These are phyloP conservation scores for Motacilla alba DNA, from an alignment of 2,113 vertebrate genomes.

Conservation along the genomic window DNA sequence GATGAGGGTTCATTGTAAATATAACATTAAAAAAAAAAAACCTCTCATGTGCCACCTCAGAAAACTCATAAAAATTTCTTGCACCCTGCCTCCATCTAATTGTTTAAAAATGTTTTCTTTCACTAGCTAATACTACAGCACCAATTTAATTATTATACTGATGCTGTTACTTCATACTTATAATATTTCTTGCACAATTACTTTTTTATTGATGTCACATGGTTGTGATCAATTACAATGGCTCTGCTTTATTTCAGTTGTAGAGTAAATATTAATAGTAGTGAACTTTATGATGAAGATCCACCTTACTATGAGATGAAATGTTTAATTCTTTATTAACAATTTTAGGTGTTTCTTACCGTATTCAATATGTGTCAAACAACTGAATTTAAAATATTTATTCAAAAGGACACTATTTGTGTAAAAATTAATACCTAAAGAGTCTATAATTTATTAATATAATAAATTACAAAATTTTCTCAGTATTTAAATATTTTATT, in stretches of 20 bases:
- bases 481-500: neutral
- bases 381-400: neutral
- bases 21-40: neutral
- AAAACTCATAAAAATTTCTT: neutral
- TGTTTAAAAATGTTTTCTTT: neutral
- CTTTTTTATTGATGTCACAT: neutral
- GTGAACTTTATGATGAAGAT: neutral
- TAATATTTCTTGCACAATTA: neutral
- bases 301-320: neutral
- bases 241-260: neutral
- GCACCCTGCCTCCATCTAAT: neutral
- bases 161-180: neutral
- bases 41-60: neutral
- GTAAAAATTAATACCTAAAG: neutral
- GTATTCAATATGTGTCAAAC: neutral
- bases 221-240: neutral
- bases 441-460: neutral
- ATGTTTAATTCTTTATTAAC: neutral
- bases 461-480: neutral
- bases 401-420: neutral
- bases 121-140: neutral
- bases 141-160: neutral
- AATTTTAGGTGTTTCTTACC: neutral
- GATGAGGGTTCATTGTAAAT: neutral
- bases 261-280: neutral